A percentile compares a stretch with the other conserved stretches of the same genome.
phyloP scores from a whole-genome alignment of 2,797 vertebrate species.

The Urophycis tenuis region DNA sequence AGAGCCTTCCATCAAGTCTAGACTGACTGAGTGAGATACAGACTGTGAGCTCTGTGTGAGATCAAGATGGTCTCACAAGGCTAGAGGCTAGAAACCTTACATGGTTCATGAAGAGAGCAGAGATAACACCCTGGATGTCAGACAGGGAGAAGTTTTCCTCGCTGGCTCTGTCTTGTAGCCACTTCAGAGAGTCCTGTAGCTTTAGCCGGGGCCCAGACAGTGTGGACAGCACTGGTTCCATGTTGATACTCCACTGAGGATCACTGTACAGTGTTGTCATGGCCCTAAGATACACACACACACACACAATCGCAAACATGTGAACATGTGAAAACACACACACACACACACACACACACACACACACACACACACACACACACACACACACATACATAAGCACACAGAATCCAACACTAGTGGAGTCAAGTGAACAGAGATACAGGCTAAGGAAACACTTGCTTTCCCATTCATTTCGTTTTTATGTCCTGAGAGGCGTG shows the following conservation, averaged over 20 bases:
- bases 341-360: not conserved
- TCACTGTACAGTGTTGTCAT: slow-evolving; percentile 48
- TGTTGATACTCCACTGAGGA: slow-evolving; percentile 36
- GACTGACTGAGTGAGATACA: not conserved
- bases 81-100: not conserved
- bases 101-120: slow-evolving; percentile 46
- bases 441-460: too few species aligned
- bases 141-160: slow-evolving; percentile 42
- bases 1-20: not conserved
- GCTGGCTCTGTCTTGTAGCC: slow-evolving; percentile 29
- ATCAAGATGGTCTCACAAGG: not conserved
- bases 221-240: slow-evolving; percentile 23
- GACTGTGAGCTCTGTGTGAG: not conserved
- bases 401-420: not conserved
- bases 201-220: slow-evolving; percentile 2
- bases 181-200: slow-evolving; percentile 22
- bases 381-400: not conserved
- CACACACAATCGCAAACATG: not conserved
- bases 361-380: not conserved
- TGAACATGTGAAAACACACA: too few species aligned
- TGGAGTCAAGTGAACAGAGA: not conserved
- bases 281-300: slow-evolving; percentile 31
- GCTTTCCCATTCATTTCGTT: too few species aligned
- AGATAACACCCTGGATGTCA: slow-evolving; percentile 50
- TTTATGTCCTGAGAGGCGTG: too few species aligned